phyloP scores from a whole-genome alignment of 2,113 vertebrate species.

The Psittacara wagleri region DNA sequence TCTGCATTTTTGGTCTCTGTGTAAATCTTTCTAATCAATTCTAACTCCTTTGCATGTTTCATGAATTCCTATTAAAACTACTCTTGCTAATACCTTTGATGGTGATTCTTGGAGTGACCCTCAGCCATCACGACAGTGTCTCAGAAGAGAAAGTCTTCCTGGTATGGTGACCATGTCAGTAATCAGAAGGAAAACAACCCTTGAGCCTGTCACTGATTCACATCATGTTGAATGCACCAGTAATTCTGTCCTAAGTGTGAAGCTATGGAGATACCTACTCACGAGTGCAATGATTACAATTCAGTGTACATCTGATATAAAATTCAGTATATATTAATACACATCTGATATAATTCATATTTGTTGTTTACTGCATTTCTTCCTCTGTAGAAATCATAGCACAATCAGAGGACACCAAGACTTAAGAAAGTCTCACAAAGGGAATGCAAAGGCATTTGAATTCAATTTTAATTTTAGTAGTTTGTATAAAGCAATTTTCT shows the following conservation, averaged over 20 bases:
- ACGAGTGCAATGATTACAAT: neutral
- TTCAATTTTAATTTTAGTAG: neutral
- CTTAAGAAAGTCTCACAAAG: neutral
- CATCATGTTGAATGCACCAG: accelerated
- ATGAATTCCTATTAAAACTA: neutral
- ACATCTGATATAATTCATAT: neutral
- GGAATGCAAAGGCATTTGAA: neutral
- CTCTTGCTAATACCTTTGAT: neutral
- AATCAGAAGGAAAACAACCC: neutral
- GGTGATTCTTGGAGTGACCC: neutral
- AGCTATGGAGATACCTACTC: neutral
- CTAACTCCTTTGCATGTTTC: neutral
- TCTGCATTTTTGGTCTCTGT: neutral
- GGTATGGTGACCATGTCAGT: neutral
- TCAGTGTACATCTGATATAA: neutral
- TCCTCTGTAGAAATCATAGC: neutral
- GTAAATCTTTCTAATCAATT: neutral
- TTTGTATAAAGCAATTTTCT: neutral
- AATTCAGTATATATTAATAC: neutral
- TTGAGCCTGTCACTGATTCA: no score
- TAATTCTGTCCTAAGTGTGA: neutral
- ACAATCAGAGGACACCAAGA: neutral
- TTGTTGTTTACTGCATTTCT: neutral
- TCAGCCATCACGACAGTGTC: neutral
- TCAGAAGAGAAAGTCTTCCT: neutral